Percentiles rank a stretch among this genome's conserved stretches.
These are phyloP conservation scores for Tenthredo distinguenda DNA, from an alignment of 2,888 invertebrate species.

Conservation along the genomic window DNA sequence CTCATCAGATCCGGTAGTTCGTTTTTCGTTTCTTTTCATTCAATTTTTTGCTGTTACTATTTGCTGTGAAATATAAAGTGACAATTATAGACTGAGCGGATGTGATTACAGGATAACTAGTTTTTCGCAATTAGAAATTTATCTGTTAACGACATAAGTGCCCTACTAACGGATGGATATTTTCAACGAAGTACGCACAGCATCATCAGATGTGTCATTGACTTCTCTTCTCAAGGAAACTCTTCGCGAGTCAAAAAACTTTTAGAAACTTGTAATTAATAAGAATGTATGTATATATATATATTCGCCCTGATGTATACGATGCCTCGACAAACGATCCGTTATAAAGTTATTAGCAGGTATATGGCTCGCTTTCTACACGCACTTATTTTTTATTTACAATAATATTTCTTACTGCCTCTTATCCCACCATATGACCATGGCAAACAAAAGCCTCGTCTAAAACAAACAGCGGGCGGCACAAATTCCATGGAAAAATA, in stretches of 20 bases:
- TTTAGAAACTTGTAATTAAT: constrained; percentile 53
- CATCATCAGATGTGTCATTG: background rate
- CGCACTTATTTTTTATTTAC: constrained; percentile 1
- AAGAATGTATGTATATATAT: constrained; percentile 48
- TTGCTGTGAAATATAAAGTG: constrained; percentile 5
- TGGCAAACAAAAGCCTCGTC: constrained; percentile 26
- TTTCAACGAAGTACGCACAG: constrained; percentile 5
- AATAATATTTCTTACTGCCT: constrained; percentile 5
- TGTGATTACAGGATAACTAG: constrained; percentile 41
- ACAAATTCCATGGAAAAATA: constrained; percentile 11
- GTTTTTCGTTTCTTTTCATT: background rate
- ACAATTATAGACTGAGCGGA: constrained; percentile 26
- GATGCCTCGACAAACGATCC: constrained; percentile 58
- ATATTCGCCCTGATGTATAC: background rate
- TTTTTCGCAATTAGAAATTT: constrained; percentile 46
- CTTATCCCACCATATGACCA: background rate
- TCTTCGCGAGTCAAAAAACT: constrained; percentile 4
- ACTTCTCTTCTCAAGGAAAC: constrained; percentile 12
- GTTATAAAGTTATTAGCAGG: constrained; percentile 54
- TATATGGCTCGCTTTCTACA: constrained; percentile 32
- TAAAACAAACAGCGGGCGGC: constrained; percentile 45
- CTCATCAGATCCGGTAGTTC: constrained; percentile 1
- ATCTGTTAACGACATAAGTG: constrained; percentile 36
- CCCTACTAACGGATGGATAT: constrained; percentile 42
- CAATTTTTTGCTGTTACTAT: background rate